Evolutionary conservation across 2,113 vertebrate species (phyloP).

Genomic region (rat (Rattus norvegicus)): GRCr8 NC_086020.1:78656001-78656500

Average conservation of each 20-base stretch:
- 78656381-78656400: not conserved
- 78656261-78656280: accelerated
- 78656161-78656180: not conserved
- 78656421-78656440: too few relatives aligned
- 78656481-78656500: not conserved
- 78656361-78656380: not conserved
- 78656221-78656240: not conserved
- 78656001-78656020: too few relatives aligned
- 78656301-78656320: not conserved
- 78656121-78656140: not conserved
- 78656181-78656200: not conserved
- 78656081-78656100: too few relatives aligned
- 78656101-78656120: too few relatives aligned
- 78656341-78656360: not conserved
- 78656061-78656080: too few relatives aligned
- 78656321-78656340: not conserved
- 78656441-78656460: too few relatives aligned
- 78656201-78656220: not conserved
- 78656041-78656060: too few relatives aligned
- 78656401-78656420: too few relatives aligned
- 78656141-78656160: not conserved
- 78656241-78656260: too few relatives aligned
- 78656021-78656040: too few relatives aligned
- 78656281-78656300: not conserved
- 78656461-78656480: too few relatives aligned